These are phyloP conservation scores for Cacatua alba DNA, from an alignment of 2,113 vertebrate species.

Conservation along the genomic window DNA sequence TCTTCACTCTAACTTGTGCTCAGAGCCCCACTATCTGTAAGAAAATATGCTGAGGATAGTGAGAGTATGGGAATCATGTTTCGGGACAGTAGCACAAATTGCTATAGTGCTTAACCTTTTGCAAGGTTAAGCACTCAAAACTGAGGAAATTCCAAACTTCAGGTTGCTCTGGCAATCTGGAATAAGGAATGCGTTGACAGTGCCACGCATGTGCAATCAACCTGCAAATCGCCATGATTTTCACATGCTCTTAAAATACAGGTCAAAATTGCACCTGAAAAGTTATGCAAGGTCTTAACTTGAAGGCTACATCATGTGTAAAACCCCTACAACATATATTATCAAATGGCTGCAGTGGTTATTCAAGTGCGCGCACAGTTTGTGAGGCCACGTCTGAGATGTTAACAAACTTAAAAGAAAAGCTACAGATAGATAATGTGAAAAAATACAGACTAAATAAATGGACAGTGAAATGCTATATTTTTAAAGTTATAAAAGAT, in stretches of 20 bases:
- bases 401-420: background rate
- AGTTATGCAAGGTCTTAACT: background rate
- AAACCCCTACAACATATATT: background rate
- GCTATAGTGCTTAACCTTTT: background rate
- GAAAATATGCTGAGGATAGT: background rate
- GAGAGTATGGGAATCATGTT: background rate
- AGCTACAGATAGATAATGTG: background rate
- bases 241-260: background rate
- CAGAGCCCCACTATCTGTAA: background rate
- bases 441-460: background rate
- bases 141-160: constrained; percentile 28
- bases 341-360: background rate
- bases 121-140: background rate
- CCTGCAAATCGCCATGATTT: background rate
- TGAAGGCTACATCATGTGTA: background rate
- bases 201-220: background rate
- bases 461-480: background rate
- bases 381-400: background rate
- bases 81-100: background rate
- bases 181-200: background rate
- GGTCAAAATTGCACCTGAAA: background rate
- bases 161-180: constrained; percentile 26
- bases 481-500: background rate
- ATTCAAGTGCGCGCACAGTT: background rate
- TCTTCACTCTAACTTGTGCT: background rate